Percentiles rank a stretch among this genome's conserved stretches.
These are phyloP conservation scores for Umimayanthus chanpuru DNA, from an alignment of 92 coral and sea anemone genomes.

Conservation along the genomic window DNA sequence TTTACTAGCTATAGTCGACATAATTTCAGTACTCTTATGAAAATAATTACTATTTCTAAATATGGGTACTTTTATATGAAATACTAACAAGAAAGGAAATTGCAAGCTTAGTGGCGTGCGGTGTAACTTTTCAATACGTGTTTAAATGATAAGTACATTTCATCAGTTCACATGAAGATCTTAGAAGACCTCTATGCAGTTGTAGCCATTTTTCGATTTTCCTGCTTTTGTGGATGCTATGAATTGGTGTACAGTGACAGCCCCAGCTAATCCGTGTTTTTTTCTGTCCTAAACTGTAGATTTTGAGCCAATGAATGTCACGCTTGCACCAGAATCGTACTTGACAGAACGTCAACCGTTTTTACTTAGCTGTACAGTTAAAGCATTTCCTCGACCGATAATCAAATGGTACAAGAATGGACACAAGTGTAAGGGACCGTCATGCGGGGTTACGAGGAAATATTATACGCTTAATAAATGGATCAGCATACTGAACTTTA, in stretches of 20 bases:
- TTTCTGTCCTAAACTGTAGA: background rate
- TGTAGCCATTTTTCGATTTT: too few relatives aligned
- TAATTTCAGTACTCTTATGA: too few relatives aligned
- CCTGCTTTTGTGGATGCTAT: background rate
- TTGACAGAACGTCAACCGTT: conserved; percentile 1
- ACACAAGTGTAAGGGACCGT: background rate
- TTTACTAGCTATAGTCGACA: too few relatives aligned
- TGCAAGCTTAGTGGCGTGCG: too few relatives aligned
- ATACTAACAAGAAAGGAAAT: too few relatives aligned
- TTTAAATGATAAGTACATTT: too few relatives aligned
- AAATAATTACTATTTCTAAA: too few relatives aligned
- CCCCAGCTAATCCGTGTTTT: background rate
- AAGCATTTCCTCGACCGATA: conserved; percentile 22
- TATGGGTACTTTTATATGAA: too few relatives aligned
- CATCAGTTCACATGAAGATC: too few relatives aligned
- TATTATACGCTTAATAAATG: background rate
- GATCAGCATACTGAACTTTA: background rate
- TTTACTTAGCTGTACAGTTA: background rate
- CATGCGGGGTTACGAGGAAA: background rate
- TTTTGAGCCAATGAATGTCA: conserved; percentile 11
- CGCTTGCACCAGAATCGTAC: background rate
- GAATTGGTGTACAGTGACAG: background rate
- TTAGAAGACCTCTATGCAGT: too few relatives aligned
- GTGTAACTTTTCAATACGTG: too few relatives aligned
- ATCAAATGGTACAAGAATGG: conserved; percentile 23